Conservation (phyloP, 2,888 invertebrate species). For the Atethmia centrago region DNA sequence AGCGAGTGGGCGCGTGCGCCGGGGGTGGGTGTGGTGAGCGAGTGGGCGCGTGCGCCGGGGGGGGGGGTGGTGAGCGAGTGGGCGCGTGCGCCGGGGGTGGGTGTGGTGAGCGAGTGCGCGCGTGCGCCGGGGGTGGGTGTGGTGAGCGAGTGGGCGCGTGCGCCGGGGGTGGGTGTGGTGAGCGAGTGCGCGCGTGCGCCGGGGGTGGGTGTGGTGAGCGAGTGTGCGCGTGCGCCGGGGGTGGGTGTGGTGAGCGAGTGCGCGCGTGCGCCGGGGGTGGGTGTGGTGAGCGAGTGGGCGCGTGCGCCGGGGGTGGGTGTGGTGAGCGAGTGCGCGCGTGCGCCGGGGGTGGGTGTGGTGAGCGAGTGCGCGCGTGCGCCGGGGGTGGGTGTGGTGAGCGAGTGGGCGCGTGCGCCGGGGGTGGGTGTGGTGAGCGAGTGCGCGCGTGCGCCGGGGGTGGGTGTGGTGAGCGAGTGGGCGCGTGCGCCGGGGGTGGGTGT, state of each 20-base stretch:
- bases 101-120: neutral
- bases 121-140: slow-evolving; percentile 81
- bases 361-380: no score
- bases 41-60: slow-evolving; percentile 80
- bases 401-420: slow-evolving; percentile 80
- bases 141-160: no score
- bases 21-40: neutral
- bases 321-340: slow-evolving; percentile 77
- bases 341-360: slow-evolving; percentile 66
- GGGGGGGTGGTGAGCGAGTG: no score
- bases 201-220: slow-evolving; percentile 70
- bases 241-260: neutral
- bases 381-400: neutral
- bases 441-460: slow-evolving; percentile 88
- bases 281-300: no score
- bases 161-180: slow-evolving; percentile 12
- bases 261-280: slow-evolving; percentile 80
- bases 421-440: no score
- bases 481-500: slow-evolving; percentile 81
- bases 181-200: slow-evolving; percentile 76
- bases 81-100: slow-evolving; percentile 88
- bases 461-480: neutral
- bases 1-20: no score
- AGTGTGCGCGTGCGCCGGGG: slow-evolving; percentile 90
- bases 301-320: slow-evolving; percentile 85